These are phyloP conservation scores for Melopsittacus undulatus DNA, from an alignment of 2,797 vertebrate species.

Conservation along the genomic window DNA sequence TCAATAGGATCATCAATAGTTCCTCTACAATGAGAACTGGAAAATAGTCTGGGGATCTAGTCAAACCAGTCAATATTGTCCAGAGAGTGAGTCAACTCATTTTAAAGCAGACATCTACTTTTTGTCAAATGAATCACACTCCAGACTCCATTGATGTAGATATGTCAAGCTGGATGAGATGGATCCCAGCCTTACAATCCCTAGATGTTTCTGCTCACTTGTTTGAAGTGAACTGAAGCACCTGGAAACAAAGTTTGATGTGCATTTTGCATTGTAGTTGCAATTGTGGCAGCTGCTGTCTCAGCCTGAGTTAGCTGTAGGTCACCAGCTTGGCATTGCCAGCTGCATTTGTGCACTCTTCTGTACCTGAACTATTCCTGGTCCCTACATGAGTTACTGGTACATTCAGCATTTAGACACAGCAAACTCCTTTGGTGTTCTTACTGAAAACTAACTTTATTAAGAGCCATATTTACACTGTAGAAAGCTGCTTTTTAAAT, in stretches of 20 bases:
- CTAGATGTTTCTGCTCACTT: neutral
- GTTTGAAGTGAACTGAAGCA: neutral
- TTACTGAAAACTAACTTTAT: neutral
- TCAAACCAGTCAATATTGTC: slow-evolving; percentile 49
- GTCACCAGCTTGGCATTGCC: neutral
- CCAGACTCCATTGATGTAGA: neutral
- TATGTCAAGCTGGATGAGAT: slow-evolving; percentile 22
- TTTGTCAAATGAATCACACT: slow-evolving; percentile 35
- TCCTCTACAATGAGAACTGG: neutral
- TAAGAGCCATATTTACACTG: neutral
- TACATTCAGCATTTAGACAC: neutral
- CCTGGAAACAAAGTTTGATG: neutral
- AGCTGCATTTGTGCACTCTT: neutral
- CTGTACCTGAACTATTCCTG: neutral
- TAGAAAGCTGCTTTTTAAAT: slow-evolving; percentile 12
- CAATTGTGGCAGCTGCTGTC: neutral
- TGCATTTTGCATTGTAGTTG: neutral
- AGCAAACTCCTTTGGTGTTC: neutral
- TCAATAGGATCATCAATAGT: slow-evolving; percentile 17
- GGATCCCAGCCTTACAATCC: neutral
- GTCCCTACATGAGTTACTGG: rapidly evolving
- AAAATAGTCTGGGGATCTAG: slow-evolving; percentile 9
- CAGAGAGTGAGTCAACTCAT: slow-evolving; percentile 40
- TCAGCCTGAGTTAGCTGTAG: neutral
- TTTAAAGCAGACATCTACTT: slow-evolving; percentile 35